Base-by-base conservation (phyloP, 2,113 vertebrate genomes). In the Myiagra hebetior region DNA sequence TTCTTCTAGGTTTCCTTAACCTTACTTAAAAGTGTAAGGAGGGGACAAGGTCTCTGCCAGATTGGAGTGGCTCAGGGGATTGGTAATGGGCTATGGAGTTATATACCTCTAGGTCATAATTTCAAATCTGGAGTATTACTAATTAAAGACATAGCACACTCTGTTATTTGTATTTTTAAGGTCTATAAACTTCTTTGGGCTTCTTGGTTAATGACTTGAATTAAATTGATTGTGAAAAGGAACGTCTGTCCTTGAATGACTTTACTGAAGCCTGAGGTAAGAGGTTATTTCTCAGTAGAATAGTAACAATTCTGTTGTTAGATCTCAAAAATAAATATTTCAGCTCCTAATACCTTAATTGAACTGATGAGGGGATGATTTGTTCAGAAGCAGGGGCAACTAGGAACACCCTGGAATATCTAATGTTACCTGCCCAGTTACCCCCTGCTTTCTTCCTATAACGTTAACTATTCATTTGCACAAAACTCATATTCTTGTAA, bases 121-220 rank as follows among this genome's bases (percentile, higher is more conserved):
- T 95, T 95, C 55, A 96, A 92, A 96, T 93, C 83, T 96, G 91
- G 80, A 96, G 60, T 93, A 94, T 87, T 94, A 76, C 88, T 97
- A 97, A 97, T 96, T 95, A 96, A 95, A 97, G 95, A 82, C 72
- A 60, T 39, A 83, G 88, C 80, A 96, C 95, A 94, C 56, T 35
- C 91, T 89, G 87, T 93, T 97, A 96, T 96, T 96, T 95, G 90
- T 97, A 91, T 96, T 96, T 96, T 97, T 95, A 95, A 96, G 88
- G 95, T 95, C 96, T 96, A 96, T 97, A 97, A 95, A 96, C 75
- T 96, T 97, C 95, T 97, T 91, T 79, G 83, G 91, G 91, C 84
- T 94, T 96, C 85, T 91, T 95, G 94, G 90, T 97, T 97, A 97
- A 97, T 96, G 96, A 78, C 88, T 93, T 97, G 96, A 91, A 94